Conservation (phyloP, 2,113 vertebrate species). For the Centropristis striata region DNA sequence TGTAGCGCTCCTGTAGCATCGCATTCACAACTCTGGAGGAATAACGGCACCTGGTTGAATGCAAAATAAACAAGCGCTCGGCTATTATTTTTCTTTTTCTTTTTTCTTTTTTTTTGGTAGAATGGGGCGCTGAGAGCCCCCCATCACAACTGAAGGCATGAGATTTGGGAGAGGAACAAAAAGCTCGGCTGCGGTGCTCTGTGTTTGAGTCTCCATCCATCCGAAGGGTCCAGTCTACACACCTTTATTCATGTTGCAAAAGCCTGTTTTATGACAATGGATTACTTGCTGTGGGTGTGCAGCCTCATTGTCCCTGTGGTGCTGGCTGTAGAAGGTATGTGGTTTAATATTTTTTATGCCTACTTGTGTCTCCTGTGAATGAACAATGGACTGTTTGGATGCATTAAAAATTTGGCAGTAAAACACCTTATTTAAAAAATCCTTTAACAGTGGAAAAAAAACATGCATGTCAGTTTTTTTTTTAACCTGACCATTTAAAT, state of each 20-base stretch:
- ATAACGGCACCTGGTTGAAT: conserved; percentile 41
- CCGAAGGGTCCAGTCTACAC: conserved; percentile 67
- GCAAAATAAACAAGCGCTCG: conserved; percentile 25
- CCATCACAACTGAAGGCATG: conserved; percentile 57
- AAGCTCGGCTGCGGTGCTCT: conserved; percentile 63
- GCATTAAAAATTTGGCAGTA: conserved; percentile 10
- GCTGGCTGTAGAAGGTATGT: conserved; percentile 86
- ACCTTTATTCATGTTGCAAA: conserved; percentile 85
- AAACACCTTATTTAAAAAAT: conserved; percentile 23
- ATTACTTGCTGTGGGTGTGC: conserved; percentile 88
- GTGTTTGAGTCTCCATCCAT: conserved; percentile 69
- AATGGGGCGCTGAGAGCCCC: conserved; percentile 51
- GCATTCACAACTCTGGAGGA: conserved; percentile 33
- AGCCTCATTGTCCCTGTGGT: conserved; percentile 84
- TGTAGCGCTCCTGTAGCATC: conserved; percentile 39
- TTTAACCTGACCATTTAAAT: not conserved
- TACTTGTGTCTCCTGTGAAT: conserved; percentile 27
- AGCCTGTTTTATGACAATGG: conserved; percentile 87
- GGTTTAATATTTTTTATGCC: not conserved
- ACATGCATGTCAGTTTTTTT: not conserved
- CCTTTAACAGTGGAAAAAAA: not conserved
- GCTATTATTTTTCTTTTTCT: not conserved
- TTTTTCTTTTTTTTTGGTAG: not conserved
- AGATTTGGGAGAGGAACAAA: conserved; percentile 52
- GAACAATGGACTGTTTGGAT: conserved; percentile 61